phyloP scores from a whole-genome alignment of 2,888 invertebrate species.

The Euclidia mi region DNA sequence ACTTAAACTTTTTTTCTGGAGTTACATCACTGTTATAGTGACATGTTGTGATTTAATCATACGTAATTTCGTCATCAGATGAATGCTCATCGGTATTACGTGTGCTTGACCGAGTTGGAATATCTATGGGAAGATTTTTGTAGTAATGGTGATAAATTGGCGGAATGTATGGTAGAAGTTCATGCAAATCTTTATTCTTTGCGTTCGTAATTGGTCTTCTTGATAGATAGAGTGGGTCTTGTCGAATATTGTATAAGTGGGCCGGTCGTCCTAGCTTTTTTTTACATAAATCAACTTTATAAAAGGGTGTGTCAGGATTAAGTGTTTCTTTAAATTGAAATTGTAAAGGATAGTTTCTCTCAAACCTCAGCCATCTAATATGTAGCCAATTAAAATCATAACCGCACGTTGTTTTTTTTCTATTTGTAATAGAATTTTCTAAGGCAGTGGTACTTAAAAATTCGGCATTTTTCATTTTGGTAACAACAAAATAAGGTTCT shows the following conservation, averaged over 20 bases:
- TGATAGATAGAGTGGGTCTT: conserved; percentile 10
- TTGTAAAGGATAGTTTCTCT: conserved; percentile 23
- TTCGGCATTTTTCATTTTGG: conserved; percentile 29
- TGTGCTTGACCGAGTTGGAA: conserved; percentile 18
- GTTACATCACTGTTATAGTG: conserved; percentile 3
- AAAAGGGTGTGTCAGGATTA: conserved; percentile 30
- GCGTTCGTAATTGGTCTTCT: conserved; percentile 13
- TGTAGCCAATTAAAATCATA: conserved; percentile 35
- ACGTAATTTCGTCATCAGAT: conserved; percentile 21
- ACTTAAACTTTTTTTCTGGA: background rate
- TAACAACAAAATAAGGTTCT: conserved; percentile 31
- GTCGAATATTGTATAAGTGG: conserved; percentile 1
- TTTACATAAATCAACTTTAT: no score
- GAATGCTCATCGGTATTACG: conserved; percentile 15
- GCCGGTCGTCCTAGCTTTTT: conserved; percentile 11
- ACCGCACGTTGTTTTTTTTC: conserved; percentile 31
- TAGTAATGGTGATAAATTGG: conserved; percentile 36
- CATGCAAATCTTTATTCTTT: conserved; percentile 38
- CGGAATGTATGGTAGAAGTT: conserved; percentile 39
- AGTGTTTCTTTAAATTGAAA: conserved; percentile 34
- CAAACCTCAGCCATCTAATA: conserved; percentile 39
- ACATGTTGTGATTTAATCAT: background rate
- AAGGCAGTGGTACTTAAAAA: conserved; percentile 25
- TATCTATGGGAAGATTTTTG: conserved; percentile 24
- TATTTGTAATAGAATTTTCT: conserved; percentile 32